Base-by-base conservation (phyloP, 2,113 vertebrate species). In the Lophius piscatorius region DNA sequence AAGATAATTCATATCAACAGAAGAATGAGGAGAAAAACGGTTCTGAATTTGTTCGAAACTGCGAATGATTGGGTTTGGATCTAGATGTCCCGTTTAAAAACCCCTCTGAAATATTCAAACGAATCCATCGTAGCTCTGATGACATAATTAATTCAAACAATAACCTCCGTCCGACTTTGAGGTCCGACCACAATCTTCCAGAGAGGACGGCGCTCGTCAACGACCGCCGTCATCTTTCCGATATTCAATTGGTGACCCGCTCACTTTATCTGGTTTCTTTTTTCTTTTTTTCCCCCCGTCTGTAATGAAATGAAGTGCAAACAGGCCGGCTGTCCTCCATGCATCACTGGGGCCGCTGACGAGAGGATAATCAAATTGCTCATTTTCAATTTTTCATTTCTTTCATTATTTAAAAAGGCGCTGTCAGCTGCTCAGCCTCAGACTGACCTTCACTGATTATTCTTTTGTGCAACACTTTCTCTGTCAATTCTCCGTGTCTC, bases 371-470 rank as follows among this genome's bases (percentile, higher is more conserved):
- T 79, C 65, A 79, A 59, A 70, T 56, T 45, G 69, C 65, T 78
- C 64, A 56, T 74, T 74, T 74, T 65, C 38, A 65, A 74, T 74
- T 74, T 65, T 64, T 79, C 76, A 69, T 74, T 70, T 74, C 54
- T 72, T 74, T 74, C 59, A 65, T 69, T 62, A 64, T 78, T 74
- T 70, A 64, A 78, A 76, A 65, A 74, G 49, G 36, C 26, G 56
- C 74, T 49, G 74, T 76, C 73, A 69, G 69, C 69, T 16, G 31
- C 64, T 45, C 36, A 44, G 63, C 59, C 75, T 73, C 58, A 44
- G 31, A 20, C 44, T 60, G 65, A 79, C 76, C 76, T 79, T 74
- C 54, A 50, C 48, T 21, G 42, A 54, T 55, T 47, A 9, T 58
- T 60, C 69, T 46, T 70, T 65, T 74, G 63, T 35, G 54, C 52